Evolutionary conservation across 1,140 invertebrate species (phyloP), one percentile per base, ranked within the genome.

Genomic region (Trichonephila inaurata): DNA sequence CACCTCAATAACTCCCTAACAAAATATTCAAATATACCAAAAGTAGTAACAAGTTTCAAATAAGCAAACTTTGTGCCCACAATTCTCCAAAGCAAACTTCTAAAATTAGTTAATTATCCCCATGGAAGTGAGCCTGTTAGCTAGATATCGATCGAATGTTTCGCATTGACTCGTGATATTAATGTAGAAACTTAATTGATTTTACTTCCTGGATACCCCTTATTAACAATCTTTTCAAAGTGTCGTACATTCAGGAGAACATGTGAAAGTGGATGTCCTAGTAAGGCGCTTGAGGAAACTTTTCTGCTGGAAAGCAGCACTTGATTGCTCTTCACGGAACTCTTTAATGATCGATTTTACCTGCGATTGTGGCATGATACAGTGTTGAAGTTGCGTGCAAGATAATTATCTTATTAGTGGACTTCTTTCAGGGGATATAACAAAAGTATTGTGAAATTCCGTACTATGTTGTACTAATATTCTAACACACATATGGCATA

Each of bases 141-240:
- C 14, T 33, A 24, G 28, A 33, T 72, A 72, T 72, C 69, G 69
- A 72, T 72, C 69, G 69, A 5, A 33, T 10, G 28, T 28, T 33
- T 24, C 69, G 14, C 24, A 72, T 72, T 72, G 69, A 72, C 28
- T 72, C 24, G 28, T 72, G 28, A 72, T 72, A 72, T 72, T 72
- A 72, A 33, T 16, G 69, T 24, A 72, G n/a, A 72, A 28, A 72
- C 28, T 72, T 72, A 72, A 72, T 72, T 33, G 69, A 72, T 72
- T 72, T 72, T 72, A 72, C 69, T 72, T 72, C 69, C 69, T 28
- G 69, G 69, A 72, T 28, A 72, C 28, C 28, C 16, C 69, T 72
- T 72, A 72, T 72, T 72, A 72, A 72, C 28, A 72, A 72, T 72
- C 69, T 72, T 72, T 72, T 28, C 69, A 72, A 33, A 18, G 69